phyloP scores from a whole-genome alignment of 2,888 invertebrate genomes.

The Patella ulyssiponensis region DNA sequence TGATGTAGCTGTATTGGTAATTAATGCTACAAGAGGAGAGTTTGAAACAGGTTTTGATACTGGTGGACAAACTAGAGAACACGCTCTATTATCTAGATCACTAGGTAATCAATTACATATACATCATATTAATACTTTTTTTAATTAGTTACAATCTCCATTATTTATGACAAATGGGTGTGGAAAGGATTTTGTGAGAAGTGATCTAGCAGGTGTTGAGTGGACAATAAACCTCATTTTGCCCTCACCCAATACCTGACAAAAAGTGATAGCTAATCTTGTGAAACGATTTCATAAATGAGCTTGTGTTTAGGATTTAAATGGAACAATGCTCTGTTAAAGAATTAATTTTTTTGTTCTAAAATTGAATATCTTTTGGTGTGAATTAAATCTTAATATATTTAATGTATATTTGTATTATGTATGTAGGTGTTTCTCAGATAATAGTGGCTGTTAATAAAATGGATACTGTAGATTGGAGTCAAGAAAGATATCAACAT shows the following conservation, averaged over 20 bases:
- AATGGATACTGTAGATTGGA: slow-evolving; percentile 96
- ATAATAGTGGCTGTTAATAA: slow-evolving; percentile 97
- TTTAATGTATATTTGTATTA: background rate
- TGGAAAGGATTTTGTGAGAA: no score
- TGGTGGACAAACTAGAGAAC: slow-evolving; percentile 98
- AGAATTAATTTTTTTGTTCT: slow-evolving; percentile 9
- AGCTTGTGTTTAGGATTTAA: no score
- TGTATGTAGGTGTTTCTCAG: slow-evolving; percentile 87
- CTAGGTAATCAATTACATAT: slow-evolving; percentile 73
- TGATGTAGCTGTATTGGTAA: slow-evolving; percentile 95
- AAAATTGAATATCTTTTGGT: background rate
- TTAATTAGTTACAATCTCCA: no score
- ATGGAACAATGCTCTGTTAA: background rate
- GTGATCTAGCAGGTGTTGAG: no score
- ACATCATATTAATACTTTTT: no score
- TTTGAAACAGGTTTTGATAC: slow-evolving; percentile 99
- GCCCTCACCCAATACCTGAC: no score
- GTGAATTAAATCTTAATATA: background rate
- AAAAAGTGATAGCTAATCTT: no score
- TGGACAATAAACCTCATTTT: no score
- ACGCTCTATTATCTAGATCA: slow-evolving; percentile 91
- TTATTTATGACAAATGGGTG: no score
- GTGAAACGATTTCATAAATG: no score
- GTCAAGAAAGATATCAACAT: slow-evolving; percentile 89
- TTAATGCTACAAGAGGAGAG: slow-evolving; percentile 93